phyloP scores from a whole-genome alignment of 1,140 invertebrate species.

The Drosophila truncata region DNA sequence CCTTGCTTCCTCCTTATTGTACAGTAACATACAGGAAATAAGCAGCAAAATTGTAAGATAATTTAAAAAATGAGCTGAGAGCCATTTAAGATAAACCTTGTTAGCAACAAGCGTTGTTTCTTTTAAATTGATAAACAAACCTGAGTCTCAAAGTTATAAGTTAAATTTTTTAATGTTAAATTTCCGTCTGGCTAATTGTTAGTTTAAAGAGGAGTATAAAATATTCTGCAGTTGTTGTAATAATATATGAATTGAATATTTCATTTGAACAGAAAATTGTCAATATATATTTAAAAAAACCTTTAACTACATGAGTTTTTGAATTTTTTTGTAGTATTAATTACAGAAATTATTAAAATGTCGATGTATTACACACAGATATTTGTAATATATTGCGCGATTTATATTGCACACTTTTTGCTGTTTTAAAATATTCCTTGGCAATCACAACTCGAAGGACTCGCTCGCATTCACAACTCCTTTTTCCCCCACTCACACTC shows the following conservation, averaged over 20 bases:
- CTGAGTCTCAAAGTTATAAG: conserved; percentile 1
- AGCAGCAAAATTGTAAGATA: background rate
- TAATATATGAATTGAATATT: background rate
- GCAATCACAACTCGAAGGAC: conserved; percentile 19
- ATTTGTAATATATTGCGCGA: background rate
- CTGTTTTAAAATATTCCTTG: background rate
- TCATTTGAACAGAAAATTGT: background rate
- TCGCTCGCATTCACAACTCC: conserved; percentile 25
- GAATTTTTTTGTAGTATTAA: too few species aligned
- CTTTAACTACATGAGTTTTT: background rate
- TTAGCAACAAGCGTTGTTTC: background rate
- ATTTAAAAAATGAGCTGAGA: background rate
- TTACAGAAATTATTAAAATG: background rate
- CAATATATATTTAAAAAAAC: background rate
- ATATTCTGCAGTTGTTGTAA: background rate
- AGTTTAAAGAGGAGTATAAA: background rate
- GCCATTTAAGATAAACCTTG: background rate
- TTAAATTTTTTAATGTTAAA: background rate
- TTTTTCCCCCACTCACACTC: conserved; percentile 15
- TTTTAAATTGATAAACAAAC: background rate
- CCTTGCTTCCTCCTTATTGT: background rate
- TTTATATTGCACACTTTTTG: background rate
- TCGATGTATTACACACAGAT: background rate
- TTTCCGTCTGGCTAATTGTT: background rate
- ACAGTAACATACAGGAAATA: background rate